Percentiles rank a stretch among this genome's conserved stretches.
phyloP scores from a whole-genome alignment of 2,888 invertebrate species.

The Microplitis deprimator region DNA sequence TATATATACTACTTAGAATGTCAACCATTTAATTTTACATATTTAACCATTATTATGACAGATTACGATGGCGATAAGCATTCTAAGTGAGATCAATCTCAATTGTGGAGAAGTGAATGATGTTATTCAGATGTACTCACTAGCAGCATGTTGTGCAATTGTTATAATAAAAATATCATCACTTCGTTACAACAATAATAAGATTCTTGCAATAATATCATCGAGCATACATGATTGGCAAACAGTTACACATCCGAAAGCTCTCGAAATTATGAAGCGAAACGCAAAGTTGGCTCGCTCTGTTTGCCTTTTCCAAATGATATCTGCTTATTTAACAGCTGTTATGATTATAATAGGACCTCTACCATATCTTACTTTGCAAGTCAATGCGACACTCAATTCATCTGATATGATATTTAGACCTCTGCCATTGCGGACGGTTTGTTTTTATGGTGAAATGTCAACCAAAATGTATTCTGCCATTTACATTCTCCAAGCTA shows the following conservation, averaged over 20 bases:
- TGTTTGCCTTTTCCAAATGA: conserved; percentile 39
- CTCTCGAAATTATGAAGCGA: conserved; percentile 30
- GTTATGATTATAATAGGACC: conserved; percentile 27
- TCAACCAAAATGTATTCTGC: conserved; percentile 25
- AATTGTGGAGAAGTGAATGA: conserved; percentile 26
- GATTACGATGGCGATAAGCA: conserved; percentile 23
- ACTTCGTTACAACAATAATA: conserved; percentile 13
- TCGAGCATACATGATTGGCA: conserved; percentile 43
- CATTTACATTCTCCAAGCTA: conserved; percentile 39
- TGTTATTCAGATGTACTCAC: conserved; percentile 7
- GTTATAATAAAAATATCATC: conserved; percentile 12
- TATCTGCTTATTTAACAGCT: conserved; percentile 17
- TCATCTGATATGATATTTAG: not conserved
- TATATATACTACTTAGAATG: no score
- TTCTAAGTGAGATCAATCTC: conserved; percentile 8
- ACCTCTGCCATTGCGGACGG: conserved; percentile 39
- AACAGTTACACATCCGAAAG: not conserved
- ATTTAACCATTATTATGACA: not conserved
- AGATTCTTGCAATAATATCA: conserved; percentile 30
- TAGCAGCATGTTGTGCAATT: not conserved
- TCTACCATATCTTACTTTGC: not conserved
- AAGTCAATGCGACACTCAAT: not conserved
- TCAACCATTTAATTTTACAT: not conserved
- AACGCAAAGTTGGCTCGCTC: conserved; percentile 38
- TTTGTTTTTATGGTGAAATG: conserved; percentile 34